A percentile compares a stretch with the other conserved stretches of the same genome.
Conservation (phyloP, 1,140 invertebrate genomes). For the Amphibalanus amphitrite region DNA sequence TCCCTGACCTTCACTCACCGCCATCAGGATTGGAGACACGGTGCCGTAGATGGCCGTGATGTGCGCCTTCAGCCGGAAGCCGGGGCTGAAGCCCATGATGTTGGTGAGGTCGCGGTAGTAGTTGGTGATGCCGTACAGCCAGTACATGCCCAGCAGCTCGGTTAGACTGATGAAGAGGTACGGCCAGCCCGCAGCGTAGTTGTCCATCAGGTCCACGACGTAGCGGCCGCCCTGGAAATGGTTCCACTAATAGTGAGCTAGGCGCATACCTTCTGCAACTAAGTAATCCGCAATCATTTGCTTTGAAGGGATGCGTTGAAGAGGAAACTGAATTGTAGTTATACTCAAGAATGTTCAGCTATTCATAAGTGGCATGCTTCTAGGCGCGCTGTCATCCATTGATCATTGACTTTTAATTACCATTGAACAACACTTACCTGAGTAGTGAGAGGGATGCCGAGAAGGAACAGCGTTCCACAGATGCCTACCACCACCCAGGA, state of each 20-base stretch:
- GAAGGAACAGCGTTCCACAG: constrained; percentile 39
- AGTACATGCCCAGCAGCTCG: constrained; percentile 49
- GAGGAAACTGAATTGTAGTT: no score
- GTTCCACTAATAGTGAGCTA: constrained; percentile 38
- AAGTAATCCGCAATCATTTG: no score
- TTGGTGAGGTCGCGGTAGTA: constrained; percentile 44
- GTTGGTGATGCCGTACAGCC: constrained; percentile 50
- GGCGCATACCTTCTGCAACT: no score
- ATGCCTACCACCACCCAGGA: constrained; percentile 37
- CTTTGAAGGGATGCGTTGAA: no score
- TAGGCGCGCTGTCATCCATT: no score
- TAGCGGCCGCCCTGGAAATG: constrained; percentile 56
- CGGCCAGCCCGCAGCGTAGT: constrained; percentile 71
- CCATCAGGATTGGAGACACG: background rate
- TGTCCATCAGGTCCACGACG: constrained; percentile 65
- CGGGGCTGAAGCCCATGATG: constrained; percentile 32
- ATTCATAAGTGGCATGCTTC: no score
- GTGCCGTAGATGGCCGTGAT: background rate
- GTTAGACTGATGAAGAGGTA: constrained; percentile 50
- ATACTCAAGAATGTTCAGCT: no score
- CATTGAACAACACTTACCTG: no score
- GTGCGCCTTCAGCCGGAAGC: background rate
- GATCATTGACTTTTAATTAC: no score
- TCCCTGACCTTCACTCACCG: background rate
- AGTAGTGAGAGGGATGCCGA: constrained; percentile 46